Conservation (phyloP, 1,140 invertebrate species). For the Aphidius gifuensis region DNA sequence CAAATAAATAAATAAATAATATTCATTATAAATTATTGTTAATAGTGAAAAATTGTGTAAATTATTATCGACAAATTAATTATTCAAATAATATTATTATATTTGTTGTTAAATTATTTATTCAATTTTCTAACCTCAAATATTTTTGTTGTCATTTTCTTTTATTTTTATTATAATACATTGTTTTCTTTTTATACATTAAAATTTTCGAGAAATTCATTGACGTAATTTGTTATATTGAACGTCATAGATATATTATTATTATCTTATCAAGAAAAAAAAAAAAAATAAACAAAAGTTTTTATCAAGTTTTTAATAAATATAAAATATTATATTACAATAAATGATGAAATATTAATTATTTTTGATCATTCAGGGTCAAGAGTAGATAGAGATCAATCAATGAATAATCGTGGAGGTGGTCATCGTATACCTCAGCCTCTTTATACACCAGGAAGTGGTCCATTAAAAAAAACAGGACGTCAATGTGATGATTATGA, state of each 20-base stretch:
- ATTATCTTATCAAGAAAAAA: neutral
- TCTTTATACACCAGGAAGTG: slow-evolving; percentile 64
- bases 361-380: slow-evolving; percentile 29
- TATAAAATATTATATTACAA: too few species aligned
- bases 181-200: too few species aligned
- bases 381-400: slow-evolving; percentile 39
- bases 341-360: too few species aligned
- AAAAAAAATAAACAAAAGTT: slow-evolving; percentile 1
- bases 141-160: too few species aligned
- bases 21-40: neutral
- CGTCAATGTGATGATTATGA: slow-evolving; percentile 52
- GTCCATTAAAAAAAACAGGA: slow-evolving; percentile 59
- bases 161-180: too few species aligned
- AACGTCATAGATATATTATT: too few species aligned
- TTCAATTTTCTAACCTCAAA: too few species aligned
- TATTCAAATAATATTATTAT: neutral
- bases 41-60: slow-evolving; percentile 1
- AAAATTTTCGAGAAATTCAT: too few species aligned
- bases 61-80: neutral
- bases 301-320: too few species aligned
- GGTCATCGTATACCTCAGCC: slow-evolving; percentile 50
- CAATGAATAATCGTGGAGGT: slow-evolving; percentile 35
- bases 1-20: slow-evolving; percentile 16
- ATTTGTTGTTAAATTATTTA: too few species aligned
- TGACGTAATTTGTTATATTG: too few species aligned